Evolutionary conservation across 1,140 invertebrate genomes (phyloP).

Genomic region (Heliconius himera): DNA sequence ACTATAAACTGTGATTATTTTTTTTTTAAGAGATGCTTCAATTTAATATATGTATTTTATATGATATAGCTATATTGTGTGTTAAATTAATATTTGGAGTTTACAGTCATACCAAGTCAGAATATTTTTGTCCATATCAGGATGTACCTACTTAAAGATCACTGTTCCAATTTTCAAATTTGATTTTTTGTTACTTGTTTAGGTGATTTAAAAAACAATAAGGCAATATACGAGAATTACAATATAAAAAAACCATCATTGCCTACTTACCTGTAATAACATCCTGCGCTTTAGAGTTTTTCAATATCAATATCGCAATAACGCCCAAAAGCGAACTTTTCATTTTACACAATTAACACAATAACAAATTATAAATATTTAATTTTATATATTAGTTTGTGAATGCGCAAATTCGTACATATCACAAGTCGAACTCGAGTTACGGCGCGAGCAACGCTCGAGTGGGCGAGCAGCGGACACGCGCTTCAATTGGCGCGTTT

Average conservation of each 20-base stretch:
- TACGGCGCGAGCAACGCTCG: conserved; percentile 58
- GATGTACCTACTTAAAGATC: background rate
- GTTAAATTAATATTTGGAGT: background rate
- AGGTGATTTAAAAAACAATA: background rate
- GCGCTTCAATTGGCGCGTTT: conserved; percentile 73
- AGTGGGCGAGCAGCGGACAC: conserved; percentile 69
- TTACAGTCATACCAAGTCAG: background rate
- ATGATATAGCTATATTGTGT: background rate
- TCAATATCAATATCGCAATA: conserved; percentile 46
- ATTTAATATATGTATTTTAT: background rate
- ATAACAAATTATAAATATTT: conserved; percentile 18
- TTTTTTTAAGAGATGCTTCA: background rate
- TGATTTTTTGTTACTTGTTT: background rate
- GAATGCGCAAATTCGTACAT: conserved; percentile 37
- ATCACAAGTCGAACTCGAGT: conserved; percentile 53
- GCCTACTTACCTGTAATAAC: conserved; percentile 49
- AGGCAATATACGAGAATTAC: background rate
- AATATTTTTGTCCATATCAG: background rate
- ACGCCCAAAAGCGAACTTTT: conserved; percentile 49
- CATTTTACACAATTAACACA: conserved; percentile 43
- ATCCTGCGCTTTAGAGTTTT: conserved; percentile 48
- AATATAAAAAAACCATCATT: background rate
- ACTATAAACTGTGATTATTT: too few species aligned
- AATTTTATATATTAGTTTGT: conserved; percentile 28
- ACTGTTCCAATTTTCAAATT: too few species aligned